A percentile compares a stretch with the other conserved stretches of the same genome.
These are phyloP conservation scores for Leontocebus nigricollis DNA, from an alignment of 2,797 vertebrate genomes.

Conservation along the genomic window DNA sequence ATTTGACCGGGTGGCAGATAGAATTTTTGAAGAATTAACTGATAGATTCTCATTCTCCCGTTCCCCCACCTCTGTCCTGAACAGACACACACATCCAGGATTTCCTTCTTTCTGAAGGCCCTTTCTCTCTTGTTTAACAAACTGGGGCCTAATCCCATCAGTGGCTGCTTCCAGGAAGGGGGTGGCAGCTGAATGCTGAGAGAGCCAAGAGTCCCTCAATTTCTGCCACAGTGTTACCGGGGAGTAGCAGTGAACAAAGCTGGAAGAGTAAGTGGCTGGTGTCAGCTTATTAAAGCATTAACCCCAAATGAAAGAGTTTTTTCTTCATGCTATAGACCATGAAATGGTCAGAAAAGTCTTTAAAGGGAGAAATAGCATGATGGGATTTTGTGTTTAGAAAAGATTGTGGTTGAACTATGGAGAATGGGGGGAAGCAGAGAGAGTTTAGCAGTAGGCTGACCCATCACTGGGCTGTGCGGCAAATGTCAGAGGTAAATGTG, in stretches of 20 bases:
- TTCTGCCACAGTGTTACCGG: neutral
- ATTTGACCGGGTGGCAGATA: neutral
- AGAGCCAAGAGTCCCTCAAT: neutral
- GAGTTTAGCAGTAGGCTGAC: neutral
- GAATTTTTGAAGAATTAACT: neutral
- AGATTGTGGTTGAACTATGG: neutral
- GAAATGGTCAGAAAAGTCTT: neutral
- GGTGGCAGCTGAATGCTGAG: neutral
- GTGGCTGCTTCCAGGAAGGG: neutral
- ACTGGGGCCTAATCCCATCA: neutral
- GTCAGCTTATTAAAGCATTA: neutral
- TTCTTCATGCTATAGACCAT: neutral
- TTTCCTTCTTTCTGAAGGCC: neutral
- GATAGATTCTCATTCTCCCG: neutral
- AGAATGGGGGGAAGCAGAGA: neutral
- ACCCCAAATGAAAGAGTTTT: neutral
- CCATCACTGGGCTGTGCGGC: neutral
- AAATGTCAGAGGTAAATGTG: neutral
- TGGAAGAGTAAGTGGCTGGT: neutral
- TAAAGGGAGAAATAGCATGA: neutral
- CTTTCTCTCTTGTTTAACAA: constrained; percentile 39
- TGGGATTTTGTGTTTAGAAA: neutral
- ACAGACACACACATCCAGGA: neutral
- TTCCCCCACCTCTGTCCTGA: neutral
- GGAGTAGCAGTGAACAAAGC: neutral